Base-by-base conservation (phyloP, 2,888 invertebrate genomes). In the Osmoderma eremita region DNA sequence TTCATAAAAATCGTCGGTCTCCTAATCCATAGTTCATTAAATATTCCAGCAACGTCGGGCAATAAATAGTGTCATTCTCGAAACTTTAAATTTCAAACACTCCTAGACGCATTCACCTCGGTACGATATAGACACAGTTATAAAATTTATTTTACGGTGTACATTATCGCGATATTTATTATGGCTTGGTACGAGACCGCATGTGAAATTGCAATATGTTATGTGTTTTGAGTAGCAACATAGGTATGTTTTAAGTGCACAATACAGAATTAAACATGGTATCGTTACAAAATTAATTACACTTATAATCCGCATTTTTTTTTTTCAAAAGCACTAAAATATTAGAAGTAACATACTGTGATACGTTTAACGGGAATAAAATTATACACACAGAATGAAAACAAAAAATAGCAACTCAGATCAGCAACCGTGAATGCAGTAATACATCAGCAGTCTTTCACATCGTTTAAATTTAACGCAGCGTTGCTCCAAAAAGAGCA, bases 161-260 rank as follows among this genome's bases (percentile, higher is more conserved):
- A 22, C 41, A 49, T 48, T 66, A 58, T 64, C 49, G 68, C 61
- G 39, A 51, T 61, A 61, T 56, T 61, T 58, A 51, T 63, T 64
- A 45, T 41, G 50, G 42, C 58, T 67, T 64, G 64, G 58, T 17
- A 39, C 49, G 24, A 49, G 58, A 67, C 64, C 18, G 67, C 67
- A 64, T 67, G 67, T 58, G 58, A 64, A 67, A 67, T 67, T 49
- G 67, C 54, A 67, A 67, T 67, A 58, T 64, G 41, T 67, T 64
- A 67, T 67, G 64, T 64, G 41, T 67, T 64, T 42, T 15, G 64
- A 63, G 49, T 58, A 64, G 58, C 51, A 64, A 67, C 63, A 62
- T 36, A 54, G 18, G 39, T 30, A 51, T 30, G 62, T 53, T 63
- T 62, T 51, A 42, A 24, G 41, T 62, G 48, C 67, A 63, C 54